Conservation (phyloP, 2,797 vertebrate genomes). For the Catamblyrhynchus diadema region DNA sequence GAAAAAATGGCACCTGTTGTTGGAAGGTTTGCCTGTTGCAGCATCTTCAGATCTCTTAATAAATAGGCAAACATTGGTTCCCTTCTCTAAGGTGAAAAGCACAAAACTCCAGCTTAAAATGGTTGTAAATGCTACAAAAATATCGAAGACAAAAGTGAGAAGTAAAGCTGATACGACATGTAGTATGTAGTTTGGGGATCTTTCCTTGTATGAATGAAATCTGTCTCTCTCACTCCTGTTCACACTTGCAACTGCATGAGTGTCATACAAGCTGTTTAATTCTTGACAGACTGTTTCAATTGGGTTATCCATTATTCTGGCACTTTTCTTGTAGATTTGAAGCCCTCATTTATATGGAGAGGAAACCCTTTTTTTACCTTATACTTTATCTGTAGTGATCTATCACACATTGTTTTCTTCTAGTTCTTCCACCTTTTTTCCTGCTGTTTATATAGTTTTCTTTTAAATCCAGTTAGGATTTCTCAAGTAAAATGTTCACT, state of each 20-base stretch:
- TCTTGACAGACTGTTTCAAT: not conserved
- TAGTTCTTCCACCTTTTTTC: not conserved
- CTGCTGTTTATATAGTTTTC: not conserved
- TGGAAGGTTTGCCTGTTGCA: not conserved
- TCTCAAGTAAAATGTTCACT: not conserved
- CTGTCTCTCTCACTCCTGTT: not conserved
- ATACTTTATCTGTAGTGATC: not conserved
- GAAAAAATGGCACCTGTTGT: not conserved
- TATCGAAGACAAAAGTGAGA: not conserved
- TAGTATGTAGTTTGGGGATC: not conserved
- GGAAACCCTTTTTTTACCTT: not conserved
- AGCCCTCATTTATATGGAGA: not conserved
- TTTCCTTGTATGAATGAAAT: conserved; percentile 14
- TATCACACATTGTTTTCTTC: not conserved
- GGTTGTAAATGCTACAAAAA: not conserved
- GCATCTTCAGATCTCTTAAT: not conserved
- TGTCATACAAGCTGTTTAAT: not conserved
- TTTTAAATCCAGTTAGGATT: not conserved
- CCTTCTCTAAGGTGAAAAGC: not conserved
- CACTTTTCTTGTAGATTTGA: not conserved
- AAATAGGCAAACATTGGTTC: not conserved
- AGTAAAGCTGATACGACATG: not conserved
- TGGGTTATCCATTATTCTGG: not conserved
- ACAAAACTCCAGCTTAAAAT: not conserved
- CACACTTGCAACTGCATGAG: not conserved